Percentiles rank a stretch among this genome's conserved stretches.
Conservation (phyloP, 2,888 invertebrate species). For the Octonoba sinensis region DNA sequence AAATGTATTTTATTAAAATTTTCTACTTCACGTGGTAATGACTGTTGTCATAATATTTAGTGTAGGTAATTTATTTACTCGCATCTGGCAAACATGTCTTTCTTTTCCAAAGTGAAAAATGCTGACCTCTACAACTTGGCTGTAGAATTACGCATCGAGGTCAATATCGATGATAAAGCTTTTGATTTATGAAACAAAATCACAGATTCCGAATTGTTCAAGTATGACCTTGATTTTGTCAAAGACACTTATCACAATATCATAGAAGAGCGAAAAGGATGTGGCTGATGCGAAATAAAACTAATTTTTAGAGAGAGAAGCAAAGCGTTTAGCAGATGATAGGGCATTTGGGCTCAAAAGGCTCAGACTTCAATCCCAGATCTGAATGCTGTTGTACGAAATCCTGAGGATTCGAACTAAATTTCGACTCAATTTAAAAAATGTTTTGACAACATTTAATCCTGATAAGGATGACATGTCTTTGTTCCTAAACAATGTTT, state of each 20-base stretch:
- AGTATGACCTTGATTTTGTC: not conserved
- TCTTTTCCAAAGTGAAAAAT: no score
- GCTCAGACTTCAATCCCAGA: not conserved
- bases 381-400: not conserved
- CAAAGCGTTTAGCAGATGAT: not conserved
- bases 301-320: not conserved
- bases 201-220: not conserved
- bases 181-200: not conserved
- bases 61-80: no score
- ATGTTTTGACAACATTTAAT: conserved; percentile 4
- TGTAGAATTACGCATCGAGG: no score
- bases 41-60: no score
- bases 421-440: conserved; percentile 6
- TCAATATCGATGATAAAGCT: no score
- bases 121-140: no score
- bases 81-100: no score
- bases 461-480: conserved; percentile 3
- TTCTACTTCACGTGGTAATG: no score
- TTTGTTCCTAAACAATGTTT: conserved; percentile 12
- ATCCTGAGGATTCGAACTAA: not conserved
- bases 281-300: no score
- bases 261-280: not conserved
- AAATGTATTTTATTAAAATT: no score
- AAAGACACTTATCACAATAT: not conserved
- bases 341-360: conserved; percentile 18